Conservation (phyloP, 2,888 invertebrate genomes). For the Acronicta psi region DNA sequence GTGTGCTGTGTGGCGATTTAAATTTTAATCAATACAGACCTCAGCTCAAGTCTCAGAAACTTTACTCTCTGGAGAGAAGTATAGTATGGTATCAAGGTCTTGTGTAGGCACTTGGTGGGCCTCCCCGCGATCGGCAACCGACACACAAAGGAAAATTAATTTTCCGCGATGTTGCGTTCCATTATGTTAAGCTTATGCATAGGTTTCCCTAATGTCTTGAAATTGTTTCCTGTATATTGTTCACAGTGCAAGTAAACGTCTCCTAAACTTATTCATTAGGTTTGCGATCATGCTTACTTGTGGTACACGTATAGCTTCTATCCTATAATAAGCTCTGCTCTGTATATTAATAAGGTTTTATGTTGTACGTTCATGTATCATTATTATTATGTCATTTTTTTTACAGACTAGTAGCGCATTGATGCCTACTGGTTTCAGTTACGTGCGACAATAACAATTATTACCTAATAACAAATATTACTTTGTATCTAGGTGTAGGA, state of each 20-base stretch:
- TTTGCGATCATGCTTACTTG: too few relatives aligned
- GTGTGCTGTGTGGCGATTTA: background rate
- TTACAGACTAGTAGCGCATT: too few relatives aligned
- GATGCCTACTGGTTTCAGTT: too few relatives aligned
- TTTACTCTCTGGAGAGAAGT: background rate
- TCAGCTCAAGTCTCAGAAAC: background rate
- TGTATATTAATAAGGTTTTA: too few relatives aligned
- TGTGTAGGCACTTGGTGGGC: conserved; percentile 11
- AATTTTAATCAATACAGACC: background rate
- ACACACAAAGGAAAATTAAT: conserved; percentile 55
- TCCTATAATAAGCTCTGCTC: too few relatives aligned
- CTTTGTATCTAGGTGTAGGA: too few relatives aligned
- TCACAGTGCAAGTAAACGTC: background rate
- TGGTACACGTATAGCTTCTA: too few relatives aligned
- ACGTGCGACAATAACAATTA: too few relatives aligned
- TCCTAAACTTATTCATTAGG: background rate
- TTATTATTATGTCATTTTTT: too few relatives aligned
- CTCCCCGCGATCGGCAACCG: background rate
- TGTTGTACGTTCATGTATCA: too few relatives aligned
- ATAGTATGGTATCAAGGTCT: background rate
- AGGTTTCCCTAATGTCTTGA: conserved; percentile 43
- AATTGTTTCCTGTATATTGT: conserved; percentile 30
- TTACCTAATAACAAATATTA: too few relatives aligned
- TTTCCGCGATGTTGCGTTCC: conserved; percentile 46
- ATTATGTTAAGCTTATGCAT: conserved; percentile 49